Percentiles rank a stretch among this genome's conserved stretches.
These are phyloP conservation scores for Onychostruthus taczanowskii DNA, from an alignment of 2,113 vertebrate genomes.

Conservation along the genomic window DNA sequence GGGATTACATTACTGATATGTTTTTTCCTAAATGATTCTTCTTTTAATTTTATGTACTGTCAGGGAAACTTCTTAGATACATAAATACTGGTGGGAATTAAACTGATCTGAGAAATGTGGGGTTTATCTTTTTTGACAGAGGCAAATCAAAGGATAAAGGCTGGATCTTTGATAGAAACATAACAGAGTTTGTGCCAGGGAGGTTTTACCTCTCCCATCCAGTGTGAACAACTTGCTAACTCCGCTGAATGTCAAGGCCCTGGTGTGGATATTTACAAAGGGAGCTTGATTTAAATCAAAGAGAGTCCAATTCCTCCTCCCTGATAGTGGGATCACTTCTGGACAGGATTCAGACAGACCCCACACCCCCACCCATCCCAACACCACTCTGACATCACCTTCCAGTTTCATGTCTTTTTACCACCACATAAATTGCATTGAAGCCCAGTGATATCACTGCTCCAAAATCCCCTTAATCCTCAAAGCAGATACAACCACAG, in stretches of 20 bases:
- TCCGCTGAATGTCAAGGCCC: background rate
- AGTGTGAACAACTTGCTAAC: background rate
- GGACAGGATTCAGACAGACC: background rate
- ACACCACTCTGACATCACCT: fast-evolving
- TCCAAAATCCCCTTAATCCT: constrained; percentile 8
- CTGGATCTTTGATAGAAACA: background rate
- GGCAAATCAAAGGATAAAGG: background rate
- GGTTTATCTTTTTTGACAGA: background rate
- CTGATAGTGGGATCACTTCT: background rate
- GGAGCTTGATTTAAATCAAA: background rate
- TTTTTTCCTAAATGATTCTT: background rate
- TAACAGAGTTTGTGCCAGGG: background rate
- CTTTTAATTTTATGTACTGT: constrained; percentile 60
- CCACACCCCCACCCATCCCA: background rate
- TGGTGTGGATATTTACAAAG: background rate
- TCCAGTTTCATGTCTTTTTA: background rate
- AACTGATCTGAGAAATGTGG: background rate
- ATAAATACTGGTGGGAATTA: constrained; percentile 35
- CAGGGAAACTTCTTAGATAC: constrained; percentile 43
- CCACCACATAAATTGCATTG: background rate
- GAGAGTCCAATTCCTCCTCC: background rate
- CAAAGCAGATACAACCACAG: background rate
- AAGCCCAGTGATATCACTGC: background rate
- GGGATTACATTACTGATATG: constrained; percentile 48
- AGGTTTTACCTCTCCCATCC: fast-evolving